These are phyloP conservation scores for Tuta absoluta DNA, from an alignment of 2,888 invertebrate genomes.

Conservation along the genomic window DNA sequence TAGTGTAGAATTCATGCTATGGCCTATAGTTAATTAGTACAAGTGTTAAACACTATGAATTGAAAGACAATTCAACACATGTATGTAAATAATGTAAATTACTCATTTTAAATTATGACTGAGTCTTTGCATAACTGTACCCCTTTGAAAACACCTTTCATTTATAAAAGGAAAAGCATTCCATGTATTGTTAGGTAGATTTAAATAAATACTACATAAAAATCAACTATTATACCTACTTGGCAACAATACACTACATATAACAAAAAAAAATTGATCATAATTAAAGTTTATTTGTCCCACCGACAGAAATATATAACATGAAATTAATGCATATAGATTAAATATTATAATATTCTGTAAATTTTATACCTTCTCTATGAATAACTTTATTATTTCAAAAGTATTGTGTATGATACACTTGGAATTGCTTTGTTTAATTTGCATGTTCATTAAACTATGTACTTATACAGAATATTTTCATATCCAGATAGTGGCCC, in stretches of 20 bases:
- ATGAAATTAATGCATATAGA: not conserved
- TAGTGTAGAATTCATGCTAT: constrained; percentile 15
- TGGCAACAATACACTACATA: not conserved
- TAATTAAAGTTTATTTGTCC: constrained; percentile 20
- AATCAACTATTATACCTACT: not conserved
- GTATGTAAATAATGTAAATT: constrained; percentile 25
- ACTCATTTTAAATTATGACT: constrained; percentile 25
- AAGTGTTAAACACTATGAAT: constrained; percentile 23
- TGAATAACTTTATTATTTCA: not conserved
- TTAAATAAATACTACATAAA: not conserved
- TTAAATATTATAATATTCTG: not conserved
- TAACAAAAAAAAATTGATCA: constrained; percentile 12
- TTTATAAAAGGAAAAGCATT: constrained; percentile 29
- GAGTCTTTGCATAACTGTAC: constrained; percentile 18
- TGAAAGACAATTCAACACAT: constrained; percentile 4
- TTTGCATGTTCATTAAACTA: constrained; percentile 8
- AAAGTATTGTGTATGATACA: not conserved
- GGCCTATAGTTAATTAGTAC: constrained; percentile 24
- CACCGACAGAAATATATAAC: constrained; percentile 13
- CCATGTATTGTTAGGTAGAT: constrained; percentile 22
- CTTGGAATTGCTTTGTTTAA: constrained; percentile 13
- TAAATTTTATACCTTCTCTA: constrained; percentile 10
- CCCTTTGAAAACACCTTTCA: constrained; percentile 22
- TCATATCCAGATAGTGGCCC: too few relatives aligned
- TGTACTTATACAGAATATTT: constrained; percentile 11